Evolutionary conservation across 1,140 invertebrate genomes (phyloP).

Genomic region (Sycobia sp.): DNA sequence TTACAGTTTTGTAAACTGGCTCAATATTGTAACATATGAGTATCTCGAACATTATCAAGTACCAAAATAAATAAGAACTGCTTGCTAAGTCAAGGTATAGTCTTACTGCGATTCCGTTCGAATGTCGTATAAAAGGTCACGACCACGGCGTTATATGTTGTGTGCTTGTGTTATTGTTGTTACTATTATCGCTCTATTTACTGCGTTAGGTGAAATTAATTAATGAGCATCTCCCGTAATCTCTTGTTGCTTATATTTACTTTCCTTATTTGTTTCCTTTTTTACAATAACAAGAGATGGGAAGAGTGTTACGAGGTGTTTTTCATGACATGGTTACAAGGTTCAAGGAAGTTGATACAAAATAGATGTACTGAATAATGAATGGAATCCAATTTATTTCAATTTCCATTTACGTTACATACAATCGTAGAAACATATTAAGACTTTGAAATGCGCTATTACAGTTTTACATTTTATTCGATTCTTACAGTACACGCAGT

Average conservation of each 20-base stretch:
- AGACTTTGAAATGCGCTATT: conserved; percentile 41
- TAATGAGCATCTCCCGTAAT: conserved; percentile 28
- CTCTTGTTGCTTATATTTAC: conserved; percentile 23
- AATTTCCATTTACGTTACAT: conserved; percentile 45
- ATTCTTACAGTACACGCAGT: conserved; percentile 41
- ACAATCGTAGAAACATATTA: conserved; percentile 48
- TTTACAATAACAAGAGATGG: conserved; percentile 19
- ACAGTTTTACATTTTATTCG: conserved; percentile 39
- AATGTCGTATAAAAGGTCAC: conserved; percentile 28
- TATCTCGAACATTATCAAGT: conserved; percentile 53
- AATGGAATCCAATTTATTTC: conserved; percentile 54
- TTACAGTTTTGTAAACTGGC: conserved; percentile 57
- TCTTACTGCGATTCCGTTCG: conserved; percentile 34
- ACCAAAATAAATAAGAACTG: conserved; percentile 59
- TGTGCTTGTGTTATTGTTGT: conserved; percentile 52
- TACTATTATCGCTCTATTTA: conserved; percentile 37
- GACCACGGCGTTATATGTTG: conserved; percentile 44
- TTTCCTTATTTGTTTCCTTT: conserved; percentile 15
- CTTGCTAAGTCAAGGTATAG: conserved; percentile 51
- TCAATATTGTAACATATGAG: conserved; percentile 60
- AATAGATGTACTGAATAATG: no score
- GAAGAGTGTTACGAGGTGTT: background rate
- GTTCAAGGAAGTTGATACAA: conserved; percentile 29
- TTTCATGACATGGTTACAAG: conserved; percentile 14
- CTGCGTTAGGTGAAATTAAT: conserved; percentile 33